phyloP scores from a whole-genome alignment of 2,797 vertebrate genomes.

The Myoxocephalus aenaeus region DNA sequence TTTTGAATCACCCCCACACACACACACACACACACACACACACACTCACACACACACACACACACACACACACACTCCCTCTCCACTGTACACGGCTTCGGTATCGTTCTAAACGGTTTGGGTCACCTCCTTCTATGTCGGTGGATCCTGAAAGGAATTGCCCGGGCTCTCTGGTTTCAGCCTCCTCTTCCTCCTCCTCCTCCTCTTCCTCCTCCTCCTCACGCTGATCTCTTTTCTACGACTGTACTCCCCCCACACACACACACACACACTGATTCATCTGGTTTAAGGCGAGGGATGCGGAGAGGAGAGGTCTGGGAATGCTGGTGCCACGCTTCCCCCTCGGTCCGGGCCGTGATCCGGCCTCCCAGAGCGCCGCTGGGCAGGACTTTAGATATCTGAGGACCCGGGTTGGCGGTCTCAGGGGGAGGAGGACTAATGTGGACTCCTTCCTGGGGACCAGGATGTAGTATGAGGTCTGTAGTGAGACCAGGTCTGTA shows the following conservation, averaged over 20 bases:
- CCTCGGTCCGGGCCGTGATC: slow-evolving; percentile 66
- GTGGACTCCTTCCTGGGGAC: slow-evolving; percentile 68
- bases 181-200: slow-evolving; percentile 25
- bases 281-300: slow-evolving; percentile 62
- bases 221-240: slow-evolving; percentile 62
- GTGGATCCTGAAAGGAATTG: slow-evolving; percentile 64
- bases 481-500: background rate
- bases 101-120: slow-evolving; percentile 59
- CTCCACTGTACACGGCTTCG: slow-evolving; percentile 47
- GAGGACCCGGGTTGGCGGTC: slow-evolving; percentile 67
- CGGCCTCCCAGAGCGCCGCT: slow-evolving; percentile 67
- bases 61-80: background rate
- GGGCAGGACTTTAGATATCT: slow-evolving; percentile 67
- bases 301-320: slow-evolving; percentile 63
- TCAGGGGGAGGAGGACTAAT: slow-evolving; percentile 45
- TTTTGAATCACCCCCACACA: slow-evolving; percentile 53
- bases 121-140: slow-evolving; percentile 61
- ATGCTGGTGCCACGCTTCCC: slow-evolving; percentile 64
- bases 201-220: slow-evolving; percentile 34
- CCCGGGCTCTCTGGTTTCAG: slow-evolving; percentile 70
- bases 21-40: no score
- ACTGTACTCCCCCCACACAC: slow-evolving; percentile 26
- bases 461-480: slow-evolving; percentile 70
- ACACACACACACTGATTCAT: slow-evolving; percentile 47
- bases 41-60: background rate